phyloP scores from a whole-genome alignment of 1,140 invertebrate species.

The Hyphantria cunea region DNA sequence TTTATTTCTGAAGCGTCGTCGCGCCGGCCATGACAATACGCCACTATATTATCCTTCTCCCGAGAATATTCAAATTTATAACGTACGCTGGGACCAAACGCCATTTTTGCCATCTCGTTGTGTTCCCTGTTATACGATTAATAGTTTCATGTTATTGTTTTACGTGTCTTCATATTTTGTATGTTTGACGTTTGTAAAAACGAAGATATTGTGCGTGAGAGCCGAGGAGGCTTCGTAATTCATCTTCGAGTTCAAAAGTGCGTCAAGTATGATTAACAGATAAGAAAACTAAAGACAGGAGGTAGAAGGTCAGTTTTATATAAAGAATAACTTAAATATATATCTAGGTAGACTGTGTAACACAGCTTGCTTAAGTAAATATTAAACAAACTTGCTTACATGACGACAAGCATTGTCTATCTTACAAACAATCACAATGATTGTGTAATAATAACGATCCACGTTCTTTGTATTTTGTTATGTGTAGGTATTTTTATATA shows the following conservation, averaged over 20 bases:
- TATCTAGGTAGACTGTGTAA: too few relatives aligned
- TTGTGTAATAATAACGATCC: too few relatives aligned
- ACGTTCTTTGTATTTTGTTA: too few relatives aligned
- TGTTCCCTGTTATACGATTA: slow-evolving; percentile 42
- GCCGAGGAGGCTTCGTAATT: not conserved
- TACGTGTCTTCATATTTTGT: slow-evolving; percentile 9
- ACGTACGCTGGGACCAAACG: slow-evolving; percentile 48
- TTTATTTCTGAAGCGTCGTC: slow-evolving; percentile 48
- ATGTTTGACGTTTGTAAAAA: slow-evolving; percentile 11
- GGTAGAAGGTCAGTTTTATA: too few relatives aligned
- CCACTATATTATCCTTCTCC: slow-evolving; percentile 63
- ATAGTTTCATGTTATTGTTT: slow-evolving; percentile 48
- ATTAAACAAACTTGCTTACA: too few relatives aligned
- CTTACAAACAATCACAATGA: too few relatives aligned
- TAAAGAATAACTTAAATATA: too few relatives aligned
- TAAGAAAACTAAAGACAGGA: too few relatives aligned
- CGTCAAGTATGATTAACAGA: not conserved
- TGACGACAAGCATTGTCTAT: too few relatives aligned
- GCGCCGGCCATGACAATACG: slow-evolving; percentile 60
- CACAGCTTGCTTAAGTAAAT: too few relatives aligned
- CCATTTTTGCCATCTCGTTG: slow-evolving; percentile 53
- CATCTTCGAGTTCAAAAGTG: not conserved
- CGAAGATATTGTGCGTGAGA: not conserved
- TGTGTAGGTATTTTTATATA: too few relatives aligned
- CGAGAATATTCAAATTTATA: slow-evolving; percentile 76